phyloP scores from a whole-genome alignment of 2,113 vertebrate species.

The Motacilla alba region DNA sequence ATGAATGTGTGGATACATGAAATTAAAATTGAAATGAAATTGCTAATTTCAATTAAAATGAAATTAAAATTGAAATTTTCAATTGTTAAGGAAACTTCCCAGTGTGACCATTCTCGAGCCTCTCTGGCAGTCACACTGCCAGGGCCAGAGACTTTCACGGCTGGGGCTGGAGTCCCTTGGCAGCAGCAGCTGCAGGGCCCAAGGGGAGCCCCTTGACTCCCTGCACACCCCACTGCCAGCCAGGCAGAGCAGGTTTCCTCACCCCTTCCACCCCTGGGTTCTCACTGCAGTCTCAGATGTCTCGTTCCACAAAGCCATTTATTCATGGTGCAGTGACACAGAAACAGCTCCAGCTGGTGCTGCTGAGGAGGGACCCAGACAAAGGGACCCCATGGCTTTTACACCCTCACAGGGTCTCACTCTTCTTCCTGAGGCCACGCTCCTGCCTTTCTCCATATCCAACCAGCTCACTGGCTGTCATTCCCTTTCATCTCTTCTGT shows the following conservation, averaged over 20 bases:
- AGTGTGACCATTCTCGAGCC: neutral
- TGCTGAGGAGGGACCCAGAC: neutral
- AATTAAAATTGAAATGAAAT: neutral
- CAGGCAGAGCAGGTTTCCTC: neutral
- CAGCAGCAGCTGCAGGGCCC: neutral
- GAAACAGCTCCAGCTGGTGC: neutral
- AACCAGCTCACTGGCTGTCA: fast-evolving
- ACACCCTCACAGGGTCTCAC: fast-evolving
- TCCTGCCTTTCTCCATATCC: neutral
- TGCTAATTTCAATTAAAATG: neutral
- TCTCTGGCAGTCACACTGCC: neutral
- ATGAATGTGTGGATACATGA: neutral
- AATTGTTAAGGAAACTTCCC: neutral
- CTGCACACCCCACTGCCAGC: neutral
- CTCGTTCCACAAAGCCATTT: neutral
- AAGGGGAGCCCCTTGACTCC: neutral
- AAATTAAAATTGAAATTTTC: neutral
- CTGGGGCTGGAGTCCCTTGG: fast-evolving
- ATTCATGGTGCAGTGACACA: fast-evolving
- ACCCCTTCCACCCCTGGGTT: fast-evolving
- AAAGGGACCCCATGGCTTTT: neutral
- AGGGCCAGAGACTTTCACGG: neutral
- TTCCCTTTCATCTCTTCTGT: neutral
- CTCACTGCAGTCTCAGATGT: neutral
- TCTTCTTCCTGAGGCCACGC: fast-evolving